A percentile compares a stretch with the other conserved stretches of the same genome.
Evolutionary conservation across 2,888 invertebrate species (phyloP).

Genomic region (Spodoptera picta): DNA sequence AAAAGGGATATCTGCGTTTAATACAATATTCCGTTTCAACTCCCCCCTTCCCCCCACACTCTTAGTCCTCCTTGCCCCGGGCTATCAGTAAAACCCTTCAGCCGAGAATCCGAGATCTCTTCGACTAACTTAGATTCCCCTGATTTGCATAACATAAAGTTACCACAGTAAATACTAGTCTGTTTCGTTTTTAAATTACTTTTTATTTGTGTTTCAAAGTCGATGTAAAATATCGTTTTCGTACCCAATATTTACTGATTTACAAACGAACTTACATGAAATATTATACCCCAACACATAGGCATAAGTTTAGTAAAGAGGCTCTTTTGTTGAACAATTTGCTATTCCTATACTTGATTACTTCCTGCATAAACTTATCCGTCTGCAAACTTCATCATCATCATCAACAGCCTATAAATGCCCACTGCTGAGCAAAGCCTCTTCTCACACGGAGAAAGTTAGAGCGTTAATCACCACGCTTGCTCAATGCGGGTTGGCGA

Average conservation of each 20-base stretch:
- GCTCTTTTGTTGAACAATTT: too few species aligned
- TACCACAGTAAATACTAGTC: slow-evolving; percentile 31
- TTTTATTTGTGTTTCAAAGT: slow-evolving; percentile 27
- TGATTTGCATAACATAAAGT: slow-evolving; percentile 59
- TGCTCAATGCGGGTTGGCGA: too few species aligned
- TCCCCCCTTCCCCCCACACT: neutral
- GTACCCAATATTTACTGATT: slow-evolving; percentile 5
- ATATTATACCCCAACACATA: too few species aligned
- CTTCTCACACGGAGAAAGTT: too few species aligned
- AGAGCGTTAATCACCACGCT: too few species aligned
- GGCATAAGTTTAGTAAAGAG: too few species aligned
- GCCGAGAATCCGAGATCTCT: slow-evolving; percentile 45
- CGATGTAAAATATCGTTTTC: slow-evolving; percentile 11
- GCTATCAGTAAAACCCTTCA: slow-evolving; percentile 51
- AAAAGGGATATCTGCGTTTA: slow-evolving; percentile 54
- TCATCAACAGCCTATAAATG: too few species aligned
- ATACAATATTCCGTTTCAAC: slow-evolving; percentile 59
- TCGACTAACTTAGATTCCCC: slow-evolving; percentile 56
- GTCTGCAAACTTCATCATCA: too few species aligned
- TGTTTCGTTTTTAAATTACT: slow-evolving; percentile 32
- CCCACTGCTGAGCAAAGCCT: too few species aligned
- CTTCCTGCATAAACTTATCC: too few species aligned
- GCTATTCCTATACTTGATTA: too few species aligned
- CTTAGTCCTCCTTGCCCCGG: slow-evolving; percentile 16
- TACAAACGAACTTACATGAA: too few species aligned